Evolutionary conservation across 2,888 invertebrate genomes (phyloP).

Genomic region (Lasioglossum villosulum): DNA sequence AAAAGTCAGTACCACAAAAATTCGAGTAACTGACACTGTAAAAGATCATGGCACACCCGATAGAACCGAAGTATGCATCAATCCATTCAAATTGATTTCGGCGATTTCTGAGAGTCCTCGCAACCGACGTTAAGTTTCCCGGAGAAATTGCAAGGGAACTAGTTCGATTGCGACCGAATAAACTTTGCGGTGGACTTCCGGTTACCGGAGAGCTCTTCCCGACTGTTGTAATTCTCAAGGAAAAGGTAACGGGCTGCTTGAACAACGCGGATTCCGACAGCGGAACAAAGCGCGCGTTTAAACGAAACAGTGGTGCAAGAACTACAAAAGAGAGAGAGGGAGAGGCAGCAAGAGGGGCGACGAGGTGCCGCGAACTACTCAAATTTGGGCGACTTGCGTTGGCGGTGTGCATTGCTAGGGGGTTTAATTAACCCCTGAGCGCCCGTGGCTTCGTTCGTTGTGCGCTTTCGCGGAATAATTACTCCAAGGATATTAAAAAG

Average conservation of each 20-base stretch:
- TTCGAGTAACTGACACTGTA: neutral
- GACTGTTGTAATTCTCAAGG: neutral
- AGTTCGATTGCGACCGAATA: neutral
- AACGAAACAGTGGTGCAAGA: conserved; percentile 19
- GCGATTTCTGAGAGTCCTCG: too few species aligned
- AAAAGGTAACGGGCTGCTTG: neutral
- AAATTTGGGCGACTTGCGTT: conserved; percentile 52
- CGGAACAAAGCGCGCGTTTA: conserved; percentile 24
- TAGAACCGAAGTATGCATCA: too few species aligned
- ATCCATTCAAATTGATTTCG: neutral
- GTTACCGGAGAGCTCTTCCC: neutral
- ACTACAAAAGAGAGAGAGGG: neutral
- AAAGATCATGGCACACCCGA: neutral
- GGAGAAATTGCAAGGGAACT: neutral
- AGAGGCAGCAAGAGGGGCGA: neutral
- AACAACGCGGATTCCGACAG: conserved; percentile 1
- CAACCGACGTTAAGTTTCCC: neutral
- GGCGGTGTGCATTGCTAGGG: conserved; percentile 34
- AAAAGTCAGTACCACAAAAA: neutral
- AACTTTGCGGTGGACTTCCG: neutral
- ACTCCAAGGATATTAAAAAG: conserved; percentile 70
- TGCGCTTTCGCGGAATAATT: conserved; percentile 66
- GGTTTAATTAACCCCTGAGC: conserved; percentile 72
- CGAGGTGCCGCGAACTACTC: conserved; percentile 32
- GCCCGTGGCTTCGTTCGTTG: conserved; percentile 58